Evolutionary conservation across 2,113 vertebrate genomes (phyloP), one percentile per base, ranked within the genome.

Genomic region (Tetraodon nigroviridis): DNA sequence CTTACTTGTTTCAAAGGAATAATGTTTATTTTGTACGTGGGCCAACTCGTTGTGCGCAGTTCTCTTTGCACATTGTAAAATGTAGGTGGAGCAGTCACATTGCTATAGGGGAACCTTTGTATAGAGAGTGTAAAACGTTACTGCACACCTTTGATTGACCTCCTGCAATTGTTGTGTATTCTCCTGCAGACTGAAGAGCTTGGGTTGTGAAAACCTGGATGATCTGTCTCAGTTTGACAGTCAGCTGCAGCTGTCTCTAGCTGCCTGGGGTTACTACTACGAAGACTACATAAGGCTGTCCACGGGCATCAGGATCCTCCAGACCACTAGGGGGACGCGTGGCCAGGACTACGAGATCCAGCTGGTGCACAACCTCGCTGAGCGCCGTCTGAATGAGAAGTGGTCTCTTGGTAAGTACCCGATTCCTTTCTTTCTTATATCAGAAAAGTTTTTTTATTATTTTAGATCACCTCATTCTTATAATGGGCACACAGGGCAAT

Each of bases 231-330:
- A 89, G 67, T 90, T 92, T 64, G 90, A 91, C 85, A 85, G 86
- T 78, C 86, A 90, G 55, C 85, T 90, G 75, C 91, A 90, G 74
- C 85, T 91, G 21, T 90, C 90, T 51, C 64, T 91, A 66, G 88
- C 90, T 58, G 85, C 88, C 32, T 91, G 91, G 90, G 89, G 90
- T 45, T 91, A 91, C 82, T 90, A 90, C 77, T 91, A 92, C 84
- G 89, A 91, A 66, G 91, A 92, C 70, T 92, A 91, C 82, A 82
- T 91, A 55, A 91, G 84, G 68, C 67, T 92, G 51, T 91, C 90
- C 2, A 90, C 88, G 2, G 89, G 90, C 15, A 84, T 91, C 42
- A 90, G 88, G 75, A 84, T 91, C 64, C 89, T 91, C 29, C 87
- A 88, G 80, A 76, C 83, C 18, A 89, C 89, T 27, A 86, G 87